Evolutionary conservation across 2,797 vertebrate genomes (phyloP).

Genomic region (Merluccius polli): DNA sequence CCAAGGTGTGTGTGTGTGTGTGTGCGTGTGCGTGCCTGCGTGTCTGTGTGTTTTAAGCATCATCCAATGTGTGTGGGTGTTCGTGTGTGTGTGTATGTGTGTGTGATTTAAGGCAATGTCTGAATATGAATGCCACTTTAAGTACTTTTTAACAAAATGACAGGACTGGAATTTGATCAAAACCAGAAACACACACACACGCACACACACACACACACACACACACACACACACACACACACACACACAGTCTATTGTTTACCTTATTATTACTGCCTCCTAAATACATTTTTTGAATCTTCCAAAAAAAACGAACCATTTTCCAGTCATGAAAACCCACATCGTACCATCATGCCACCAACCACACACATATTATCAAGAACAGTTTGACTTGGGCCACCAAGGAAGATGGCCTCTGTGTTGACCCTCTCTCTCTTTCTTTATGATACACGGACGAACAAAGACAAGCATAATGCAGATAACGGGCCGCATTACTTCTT

Average conservation of each 20-base stretch:
- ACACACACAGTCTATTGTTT: neutral
- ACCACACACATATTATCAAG: neutral
- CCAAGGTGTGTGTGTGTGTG: neutral
- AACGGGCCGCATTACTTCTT: conserved; percentile 85
- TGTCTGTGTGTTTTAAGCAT: too few relatives aligned
- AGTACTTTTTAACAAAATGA: too few relatives aligned
- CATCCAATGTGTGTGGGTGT: too few relatives aligned
- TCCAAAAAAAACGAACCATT: neutral
- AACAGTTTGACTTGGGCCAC: conserved; percentile 66
- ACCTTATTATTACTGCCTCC: neutral
- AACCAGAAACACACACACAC: neutral
- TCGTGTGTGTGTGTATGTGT: neutral
- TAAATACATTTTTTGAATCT: neutral
- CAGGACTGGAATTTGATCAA: neutral
- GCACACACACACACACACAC: neutral
- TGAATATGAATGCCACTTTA: neutral
- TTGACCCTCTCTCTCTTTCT: conserved; percentile 35
- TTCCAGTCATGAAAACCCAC: neutral
- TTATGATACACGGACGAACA: conserved; percentile 60
- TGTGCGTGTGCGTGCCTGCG: neutral
- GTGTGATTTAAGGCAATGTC: neutral
- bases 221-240: too few relatives aligned
- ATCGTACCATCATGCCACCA: neutral
- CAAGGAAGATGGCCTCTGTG: conserved; percentile 72
- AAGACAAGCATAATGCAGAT: conserved; percentile 67